phyloP scores from a whole-genome alignment of 2,797 vertebrate species.

The Synaphobranchus kaupii region DNA sequence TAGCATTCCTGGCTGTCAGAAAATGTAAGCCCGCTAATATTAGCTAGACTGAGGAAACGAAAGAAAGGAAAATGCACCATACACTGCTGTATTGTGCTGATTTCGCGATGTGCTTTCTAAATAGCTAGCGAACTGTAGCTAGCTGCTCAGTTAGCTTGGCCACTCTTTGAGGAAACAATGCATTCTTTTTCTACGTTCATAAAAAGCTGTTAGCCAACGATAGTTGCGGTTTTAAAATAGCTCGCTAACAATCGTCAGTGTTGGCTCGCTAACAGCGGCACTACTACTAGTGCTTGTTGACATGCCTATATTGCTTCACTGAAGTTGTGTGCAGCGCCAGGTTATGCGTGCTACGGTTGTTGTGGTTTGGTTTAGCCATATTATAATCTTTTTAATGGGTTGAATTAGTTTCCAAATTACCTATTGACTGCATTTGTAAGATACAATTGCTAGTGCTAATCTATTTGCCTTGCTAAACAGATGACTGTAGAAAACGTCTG shows the following conservation, averaged over 20 bases:
- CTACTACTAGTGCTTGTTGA: not conserved
- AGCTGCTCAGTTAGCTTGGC: not conserved
- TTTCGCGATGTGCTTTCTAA: not conserved
- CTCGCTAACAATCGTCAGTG: not conserved
- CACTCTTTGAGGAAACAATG: not conserved
- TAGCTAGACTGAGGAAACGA: constrained; percentile 26
- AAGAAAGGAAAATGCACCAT: constrained; percentile 20
- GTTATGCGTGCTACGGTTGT: not conserved
- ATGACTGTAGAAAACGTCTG: not conserved
- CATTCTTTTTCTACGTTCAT: not conserved
- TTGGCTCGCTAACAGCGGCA: not conserved
- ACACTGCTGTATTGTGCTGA: constrained; percentile 19
- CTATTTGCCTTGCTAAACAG: not conserved
- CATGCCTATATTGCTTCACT: not conserved
- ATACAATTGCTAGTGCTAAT: not conserved
- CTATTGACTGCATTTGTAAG: not conserved
- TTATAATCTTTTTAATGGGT: not conserved
- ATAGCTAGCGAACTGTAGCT: not conserved
- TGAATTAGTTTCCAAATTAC: not conserved
- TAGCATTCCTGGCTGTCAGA: not conserved
- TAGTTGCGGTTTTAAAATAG: not conserved
- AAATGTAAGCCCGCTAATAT: not conserved
- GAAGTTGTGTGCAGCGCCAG: not conserved
- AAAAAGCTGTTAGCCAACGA: not conserved
- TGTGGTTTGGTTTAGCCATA: not conserved